Percentiles rank a stretch among this genome's conserved stretches.
phyloP scores from a whole-genome alignment of 92 coral and sea anemone species.

The Epizoanthus ramosus region DNA sequence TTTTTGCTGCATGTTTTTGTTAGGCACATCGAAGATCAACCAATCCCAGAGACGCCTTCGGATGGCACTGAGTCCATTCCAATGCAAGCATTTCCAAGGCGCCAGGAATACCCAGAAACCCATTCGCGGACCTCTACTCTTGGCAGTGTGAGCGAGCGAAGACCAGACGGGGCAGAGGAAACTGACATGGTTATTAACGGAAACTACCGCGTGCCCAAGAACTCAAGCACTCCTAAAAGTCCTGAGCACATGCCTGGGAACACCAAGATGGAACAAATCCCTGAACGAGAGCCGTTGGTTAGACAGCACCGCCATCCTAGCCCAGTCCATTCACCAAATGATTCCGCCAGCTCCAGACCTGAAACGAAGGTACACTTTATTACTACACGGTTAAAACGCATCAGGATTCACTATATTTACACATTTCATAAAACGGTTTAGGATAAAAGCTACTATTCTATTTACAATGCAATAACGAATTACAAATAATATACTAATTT shows the following conservation, averaged over 20 bases:
- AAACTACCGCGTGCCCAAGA: conserved; percentile 56
- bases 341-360: conserved; percentile 43
- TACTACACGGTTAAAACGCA: too few species aligned
- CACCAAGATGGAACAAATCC: conserved; percentile 64
- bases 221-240: conserved; percentile 53
- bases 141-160: conserved; percentile 79
- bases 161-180: conserved; percentile 98
- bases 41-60: conserved; percentile 77
- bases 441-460: too few species aligned
- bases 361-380: conserved; percentile 30
- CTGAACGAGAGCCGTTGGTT: conserved; percentile 79
- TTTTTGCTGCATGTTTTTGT: neutral
- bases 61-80: conserved; percentile 61
- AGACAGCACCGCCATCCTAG: neutral
- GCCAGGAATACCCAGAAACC: conserved; percentile 59
- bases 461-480: too few species aligned
- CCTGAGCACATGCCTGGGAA: conserved; percentile 17
- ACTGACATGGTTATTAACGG: conserved; percentile 68
- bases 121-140: conserved; percentile 63
- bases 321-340: neutral
- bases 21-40: conserved; percentile 75
- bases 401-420: too few species aligned
- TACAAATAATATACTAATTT: too few species aligned
- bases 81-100: conserved; percentile 68
- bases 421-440: too few species aligned